phyloP scores from a whole-genome alignment of 2,888 invertebrate genomes.

The Ligdia adustata region DNA sequence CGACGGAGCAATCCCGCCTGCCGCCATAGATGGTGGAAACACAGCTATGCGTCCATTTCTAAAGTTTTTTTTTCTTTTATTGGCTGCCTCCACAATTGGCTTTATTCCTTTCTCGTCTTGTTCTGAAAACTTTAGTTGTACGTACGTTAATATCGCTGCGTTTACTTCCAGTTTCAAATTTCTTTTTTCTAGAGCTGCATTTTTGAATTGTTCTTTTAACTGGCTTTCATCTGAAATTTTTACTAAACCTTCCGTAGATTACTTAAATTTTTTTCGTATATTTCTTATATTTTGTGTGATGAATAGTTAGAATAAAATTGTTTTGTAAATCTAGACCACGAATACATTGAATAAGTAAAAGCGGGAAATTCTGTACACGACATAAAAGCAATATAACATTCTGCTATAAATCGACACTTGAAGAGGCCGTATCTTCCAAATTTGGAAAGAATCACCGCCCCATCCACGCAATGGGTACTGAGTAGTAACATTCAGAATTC shows the following conservation, averaged over 20 bases:
- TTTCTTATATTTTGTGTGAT: too few species aligned
- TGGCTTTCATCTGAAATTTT: not conserved
- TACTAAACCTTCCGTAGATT: not conserved
- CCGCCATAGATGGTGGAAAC: slow-evolving; percentile 61
- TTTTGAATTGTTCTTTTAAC: not conserved
- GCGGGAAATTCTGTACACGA: slow-evolving; percentile 35
- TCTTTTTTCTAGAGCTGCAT: not conserved
- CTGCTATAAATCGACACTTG: slow-evolving; percentile 46
- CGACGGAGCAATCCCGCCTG: slow-evolving; percentile 54
- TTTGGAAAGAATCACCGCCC: slow-evolving; percentile 53
- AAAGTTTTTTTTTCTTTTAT: slow-evolving; percentile 48
- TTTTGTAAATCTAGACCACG: too few species aligned
- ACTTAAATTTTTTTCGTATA: too few species aligned
- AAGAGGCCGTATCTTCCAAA: slow-evolving; percentile 49
- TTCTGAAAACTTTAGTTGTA: slow-evolving; percentile 39
- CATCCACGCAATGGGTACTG: slow-evolving; percentile 59
- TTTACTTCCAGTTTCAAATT: slow-evolving; percentile 8
- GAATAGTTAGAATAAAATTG: too few species aligned
- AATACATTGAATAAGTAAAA: slow-evolving; percentile 15
- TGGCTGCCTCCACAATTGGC: slow-evolving; percentile 45
- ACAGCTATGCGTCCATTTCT: slow-evolving; percentile 52
- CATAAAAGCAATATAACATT: slow-evolving; percentile 40
- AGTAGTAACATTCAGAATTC: slow-evolving; percentile 72
- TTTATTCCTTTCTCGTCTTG: slow-evolving; percentile 45
- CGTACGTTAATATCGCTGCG: slow-evolving; percentile 13